A percentile compares a stretch with the other conserved stretches of the same genome.
phyloP scores from a whole-genome alignment of 2,888 invertebrate genomes.

The Drosophila prostipennis region DNA sequence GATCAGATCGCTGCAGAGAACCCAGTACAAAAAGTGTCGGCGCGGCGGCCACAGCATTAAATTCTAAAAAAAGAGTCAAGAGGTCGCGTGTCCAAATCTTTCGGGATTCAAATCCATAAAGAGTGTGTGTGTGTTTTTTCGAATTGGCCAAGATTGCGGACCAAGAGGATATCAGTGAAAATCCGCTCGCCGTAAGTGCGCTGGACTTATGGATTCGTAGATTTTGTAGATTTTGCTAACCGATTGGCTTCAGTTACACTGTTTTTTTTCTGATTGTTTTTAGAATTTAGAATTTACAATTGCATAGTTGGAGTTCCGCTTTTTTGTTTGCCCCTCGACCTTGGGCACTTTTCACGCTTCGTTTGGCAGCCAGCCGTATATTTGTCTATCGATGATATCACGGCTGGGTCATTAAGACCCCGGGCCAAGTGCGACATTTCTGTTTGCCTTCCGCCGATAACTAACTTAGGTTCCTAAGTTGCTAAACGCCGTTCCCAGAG shows the following conservation, averaged over 20 bases:
- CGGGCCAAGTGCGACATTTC: constrained; percentile 36
- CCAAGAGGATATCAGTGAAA: constrained; percentile 60
- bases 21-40: constrained; percentile 52
- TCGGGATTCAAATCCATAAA: neutral
- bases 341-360: constrained; percentile 58
- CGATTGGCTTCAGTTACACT: constrained; percentile 23
- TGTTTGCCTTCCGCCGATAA: constrained; percentile 39
- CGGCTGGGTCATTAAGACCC: constrained; percentile 23
- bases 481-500: constrained; percentile 38
- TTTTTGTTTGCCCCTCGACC: constrained; percentile 36
- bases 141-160: constrained; percentile 74
- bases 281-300: neutral
- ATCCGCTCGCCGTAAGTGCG: constrained; percentile 78
- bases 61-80: constrained; percentile 9
- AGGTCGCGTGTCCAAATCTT: constrained; percentile 26
- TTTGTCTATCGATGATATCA: constrained; percentile 42
- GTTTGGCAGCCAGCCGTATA: constrained; percentile 48
- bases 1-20: constrained; percentile 29
- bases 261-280: neutral
- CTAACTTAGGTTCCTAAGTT: constrained; percentile 32
- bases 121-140: constrained; percentile 1
- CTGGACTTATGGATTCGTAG: constrained; percentile 1
- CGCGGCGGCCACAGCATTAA: constrained; percentile 16
- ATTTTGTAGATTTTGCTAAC: constrained; percentile 3
- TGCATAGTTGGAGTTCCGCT: constrained; percentile 20